Conservation (phyloP, 1,140 invertebrate genomes). For the Bombus picipes region DNA sequence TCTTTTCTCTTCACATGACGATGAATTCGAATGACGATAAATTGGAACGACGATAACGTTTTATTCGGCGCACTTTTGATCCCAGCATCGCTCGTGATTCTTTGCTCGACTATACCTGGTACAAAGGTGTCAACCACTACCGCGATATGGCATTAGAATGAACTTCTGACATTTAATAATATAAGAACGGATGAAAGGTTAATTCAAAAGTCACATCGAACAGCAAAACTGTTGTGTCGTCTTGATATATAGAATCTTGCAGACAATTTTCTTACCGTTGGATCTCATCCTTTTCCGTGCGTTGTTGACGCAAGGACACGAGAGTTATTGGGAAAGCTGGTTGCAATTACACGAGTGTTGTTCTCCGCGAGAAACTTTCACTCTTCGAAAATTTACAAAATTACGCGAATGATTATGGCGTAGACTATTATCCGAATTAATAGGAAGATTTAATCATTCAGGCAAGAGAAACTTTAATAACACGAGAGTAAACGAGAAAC, state of each 20-base stretch:
- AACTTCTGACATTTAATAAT: conserved; percentile 52
- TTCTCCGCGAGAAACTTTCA: background rate
- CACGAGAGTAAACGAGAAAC: background rate
- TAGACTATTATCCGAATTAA: background rate
- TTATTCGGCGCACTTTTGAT: background rate
- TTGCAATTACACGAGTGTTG: background rate
- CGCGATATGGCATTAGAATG: background rate
- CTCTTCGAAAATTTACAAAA: conserved; percentile 13
- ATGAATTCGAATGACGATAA: too few species aligned
- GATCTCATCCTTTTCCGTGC: background rate
- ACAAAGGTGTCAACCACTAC: conserved; percentile 15
- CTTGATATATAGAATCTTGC: background rate
- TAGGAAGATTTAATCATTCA: background rate
- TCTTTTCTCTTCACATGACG: too few species aligned
- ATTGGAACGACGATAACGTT: background rate
- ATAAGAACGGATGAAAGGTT: conserved; percentile 26
- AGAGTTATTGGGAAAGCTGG: conserved; percentile 10
- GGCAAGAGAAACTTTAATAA: background rate
- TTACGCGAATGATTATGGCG: background rate
- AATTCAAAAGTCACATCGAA: background rate
- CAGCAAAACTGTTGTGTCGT: background rate
- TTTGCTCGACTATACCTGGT: background rate
- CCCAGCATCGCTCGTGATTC: too few species aligned
- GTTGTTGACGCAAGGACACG: background rate
- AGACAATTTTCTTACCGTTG: background rate